A percentile compares a stretch with the other conserved stretches of the same genome.
These are phyloP conservation scores for Polypedilum vanderplanki DNA, from an alignment of 1,140 invertebrate genomes.

Conservation along the genomic window DNA sequence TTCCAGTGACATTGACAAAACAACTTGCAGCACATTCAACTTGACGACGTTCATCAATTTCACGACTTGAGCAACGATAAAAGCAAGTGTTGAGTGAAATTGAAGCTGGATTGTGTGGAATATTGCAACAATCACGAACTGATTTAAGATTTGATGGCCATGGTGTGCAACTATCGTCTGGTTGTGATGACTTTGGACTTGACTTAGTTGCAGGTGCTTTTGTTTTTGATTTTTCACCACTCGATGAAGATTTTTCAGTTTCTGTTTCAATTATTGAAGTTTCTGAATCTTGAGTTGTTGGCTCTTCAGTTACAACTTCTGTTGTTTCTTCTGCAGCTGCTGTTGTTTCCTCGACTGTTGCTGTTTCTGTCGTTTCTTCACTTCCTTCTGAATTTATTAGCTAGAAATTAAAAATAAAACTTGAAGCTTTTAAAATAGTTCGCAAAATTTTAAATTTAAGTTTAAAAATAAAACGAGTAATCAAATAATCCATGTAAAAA, in stretches of 20 bases:
- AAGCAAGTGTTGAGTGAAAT: background rate
- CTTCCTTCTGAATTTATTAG: too few species aligned
- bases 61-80: background rate
- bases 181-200: background rate
- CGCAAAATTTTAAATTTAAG: too few species aligned
- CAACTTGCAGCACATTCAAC: background rate
- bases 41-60: background rate
- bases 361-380: background rate
- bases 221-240: background rate
- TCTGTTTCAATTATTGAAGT: background rate
- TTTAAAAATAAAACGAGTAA: too few species aligned
- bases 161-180: background rate
- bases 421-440: too few species aligned
- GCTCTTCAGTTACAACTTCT: background rate
- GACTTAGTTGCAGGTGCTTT: background rate
- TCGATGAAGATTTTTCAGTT: too few species aligned
- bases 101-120: background rate
- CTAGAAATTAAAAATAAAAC: too few species aligned
- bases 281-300: background rate
- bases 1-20: background rate
- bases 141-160: background rate
- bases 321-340: background rate
- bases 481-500: too few species aligned
- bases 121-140: background rate
- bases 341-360: background rate